These are phyloP conservation scores for Tiliqua scincoides DNA, from an alignment of 2,113 vertebrate genomes.

Conservation along the genomic window DNA sequence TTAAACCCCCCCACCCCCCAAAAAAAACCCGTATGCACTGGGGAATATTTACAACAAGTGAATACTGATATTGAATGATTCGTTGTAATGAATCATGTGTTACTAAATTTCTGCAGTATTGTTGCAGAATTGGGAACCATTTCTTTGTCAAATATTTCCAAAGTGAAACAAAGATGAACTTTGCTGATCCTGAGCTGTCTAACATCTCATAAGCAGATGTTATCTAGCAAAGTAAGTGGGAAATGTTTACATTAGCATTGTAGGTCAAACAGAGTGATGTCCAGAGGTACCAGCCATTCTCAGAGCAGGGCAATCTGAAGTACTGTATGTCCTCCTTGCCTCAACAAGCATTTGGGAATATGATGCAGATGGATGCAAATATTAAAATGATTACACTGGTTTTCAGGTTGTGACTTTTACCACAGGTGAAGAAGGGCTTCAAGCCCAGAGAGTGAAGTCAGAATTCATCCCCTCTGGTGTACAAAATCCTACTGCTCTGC, in stretches of 20 bases:
- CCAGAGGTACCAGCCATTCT: background rate
- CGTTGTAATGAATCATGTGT: no score
- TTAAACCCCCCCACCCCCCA: background rate
- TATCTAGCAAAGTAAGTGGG: no score
- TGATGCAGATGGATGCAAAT: background rate
- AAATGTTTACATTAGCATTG: background rate
- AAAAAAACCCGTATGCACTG: no score
- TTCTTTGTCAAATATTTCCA: background rate
- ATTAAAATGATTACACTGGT: background rate
- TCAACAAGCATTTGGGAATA: background rate
- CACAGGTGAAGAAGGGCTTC: background rate
- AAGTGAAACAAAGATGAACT: background rate
- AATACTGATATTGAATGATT: background rate
- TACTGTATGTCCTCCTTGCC: background rate
- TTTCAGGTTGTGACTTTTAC: background rate
- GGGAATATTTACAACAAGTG: background rate
- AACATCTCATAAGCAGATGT: background rate
- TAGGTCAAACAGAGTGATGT: background rate
- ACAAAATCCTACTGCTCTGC: background rate
- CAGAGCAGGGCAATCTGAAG: background rate
- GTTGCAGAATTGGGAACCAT: background rate
- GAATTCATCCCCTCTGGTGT: background rate
- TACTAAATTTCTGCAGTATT: no score
- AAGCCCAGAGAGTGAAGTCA: background rate
- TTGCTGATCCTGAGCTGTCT: background rate